These are phyloP conservation scores for Zaprionus africanus DNA, from an alignment of 1,140 invertebrate genomes.

Conservation along the genomic window DNA sequence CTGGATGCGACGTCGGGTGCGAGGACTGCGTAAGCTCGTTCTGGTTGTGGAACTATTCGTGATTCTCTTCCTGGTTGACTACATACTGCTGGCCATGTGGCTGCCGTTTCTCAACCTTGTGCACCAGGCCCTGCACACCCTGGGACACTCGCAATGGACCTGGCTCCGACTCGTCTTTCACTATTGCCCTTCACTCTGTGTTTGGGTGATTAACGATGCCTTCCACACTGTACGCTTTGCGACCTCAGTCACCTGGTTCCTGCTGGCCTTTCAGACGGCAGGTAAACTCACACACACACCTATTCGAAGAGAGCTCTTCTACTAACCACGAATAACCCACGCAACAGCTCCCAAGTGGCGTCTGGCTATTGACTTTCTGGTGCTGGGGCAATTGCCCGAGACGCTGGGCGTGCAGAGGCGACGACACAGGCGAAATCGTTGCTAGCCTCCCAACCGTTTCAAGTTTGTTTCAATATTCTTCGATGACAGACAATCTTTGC, in stretches of 20 bases:
- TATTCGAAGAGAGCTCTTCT: neutral
- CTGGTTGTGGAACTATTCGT: constrained; percentile 24
- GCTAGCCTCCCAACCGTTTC: neutral
- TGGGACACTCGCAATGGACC: constrained; percentile 6
- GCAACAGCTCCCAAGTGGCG: constrained; percentile 42
- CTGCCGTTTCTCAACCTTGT: constrained; percentile 31
- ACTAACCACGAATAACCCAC: neutral
- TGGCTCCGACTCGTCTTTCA: constrained; percentile 11
- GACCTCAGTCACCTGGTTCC: constrained; percentile 28
- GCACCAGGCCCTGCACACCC: constrained; percentile 21
- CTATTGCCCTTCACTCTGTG: constrained; percentile 21
- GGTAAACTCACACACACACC: neutral
- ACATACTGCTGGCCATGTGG: constrained; percentile 40
- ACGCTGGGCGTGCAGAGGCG: neutral
- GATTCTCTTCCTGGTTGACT: constrained; percentile 34
- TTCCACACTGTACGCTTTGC: constrained; percentile 34
- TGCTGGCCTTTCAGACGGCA: constrained; percentile 34
- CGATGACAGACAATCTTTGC: neutral
- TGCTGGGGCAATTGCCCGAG: constrained; percentile 41
- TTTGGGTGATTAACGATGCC: constrained; percentile 44
- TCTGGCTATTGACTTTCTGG: constrained; percentile 41
- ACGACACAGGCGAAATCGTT: constrained; percentile 7
- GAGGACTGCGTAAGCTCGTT: constrained; percentile 11
- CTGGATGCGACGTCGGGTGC: constrained; percentile 1
- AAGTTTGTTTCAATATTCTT: neutral